Evolutionary conservation across 2,797 vertebrate genomes (phyloP), one percentile per base, ranked within the genome.

Genomic region (Semotilus atromaculatus): DNA sequence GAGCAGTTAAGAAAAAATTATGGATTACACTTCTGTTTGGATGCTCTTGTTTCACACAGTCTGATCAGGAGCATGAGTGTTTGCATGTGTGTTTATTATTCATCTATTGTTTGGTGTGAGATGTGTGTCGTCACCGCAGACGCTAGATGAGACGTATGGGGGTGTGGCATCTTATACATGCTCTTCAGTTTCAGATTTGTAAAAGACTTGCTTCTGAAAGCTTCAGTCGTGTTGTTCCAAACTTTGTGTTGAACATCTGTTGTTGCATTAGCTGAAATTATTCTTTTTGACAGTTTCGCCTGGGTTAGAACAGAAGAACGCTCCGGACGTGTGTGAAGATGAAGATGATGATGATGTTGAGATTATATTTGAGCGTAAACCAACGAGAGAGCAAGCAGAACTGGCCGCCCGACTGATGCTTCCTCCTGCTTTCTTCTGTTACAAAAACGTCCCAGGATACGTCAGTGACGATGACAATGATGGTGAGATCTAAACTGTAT

Each of bases 361-460:
- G 80, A 89, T 99, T 66, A 91, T 99, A 29, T 98, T 95, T 0
- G 96, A 97, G 86, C 91, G 94, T 55, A 96, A 93, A 40, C 97
- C 98, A 6, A 98, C 97, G 0, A 89, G 93, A 86, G 96, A 97
- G 75, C 98, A 99, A 88, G 96, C 91, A 75, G 95, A 93, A 84
- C 93, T 99, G 2, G 97, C 98, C 85, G 93, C 89, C 58, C 88
- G 92, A 60, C 97, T 99, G 19, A 92, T 93, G 90, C 95, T 99
- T 62, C 98, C 98, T 16, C 92, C 93, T 76, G 97, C 97, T 0
- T 99, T 99, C 92, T 99, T 99, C 94, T 97, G 97, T 89, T 99
- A 99, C 92, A 96, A 99, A 92, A 99, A 97, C 70, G 95, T 95
- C 64, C 96, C 96, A 19, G 97, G 95, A 89, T 99, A 99, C 40